Evolutionary conservation across 2,113 vertebrate species (phyloP), one percentile per base, ranked within the genome.

Genomic region (Probosciger aterrimus): DNA sequence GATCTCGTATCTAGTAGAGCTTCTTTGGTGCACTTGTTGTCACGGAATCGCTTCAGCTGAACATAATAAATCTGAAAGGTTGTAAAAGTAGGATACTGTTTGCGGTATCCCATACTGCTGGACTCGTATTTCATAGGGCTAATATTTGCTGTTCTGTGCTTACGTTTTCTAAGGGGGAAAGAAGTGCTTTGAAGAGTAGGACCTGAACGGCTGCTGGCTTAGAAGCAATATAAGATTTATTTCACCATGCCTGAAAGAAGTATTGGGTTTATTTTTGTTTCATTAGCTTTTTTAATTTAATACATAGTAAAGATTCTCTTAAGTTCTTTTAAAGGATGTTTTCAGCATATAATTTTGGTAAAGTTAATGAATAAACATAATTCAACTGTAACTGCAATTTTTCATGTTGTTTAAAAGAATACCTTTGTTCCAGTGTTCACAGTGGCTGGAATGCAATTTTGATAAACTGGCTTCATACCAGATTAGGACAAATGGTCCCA

Each of bases 381-480:
- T 24, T 41, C 8, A 75, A 44, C 68, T 59, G 20, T 57, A 59
- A 55, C 18, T 77, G 20, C 10, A 33, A 4, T 52, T 80, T 80
- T 81, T 75, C 9, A 1, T 14, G 20, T 62, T 9, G 31, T 63
- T 87, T 76, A 41, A n/a, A 70, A 73, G 28, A 96, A 69, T 37
- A 67, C 77, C 43, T 95, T 37, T 57, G 37, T 86, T 74, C 30
- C 63, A 64, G 20, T 59, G 16, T 60, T 87, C 78, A 50, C 78
- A 24, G 31, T 83, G 49, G 63, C 83, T 93, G 89, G 63, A 89
- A 30, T 85, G 78, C 53, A 95, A 78, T 63, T 79, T 47, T 55
- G 50, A 59, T 95, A 82, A 96, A 90, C 37, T 95, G 88, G 86
- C 92, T 96, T 97, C 33, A 4, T 50, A 44, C 25, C 43, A 74